Percentiles rank a stretch among this genome's conserved stretches.
Conservation (phyloP, 2,888 invertebrate genomes). For the Pantelozetes paolii region DNA sequence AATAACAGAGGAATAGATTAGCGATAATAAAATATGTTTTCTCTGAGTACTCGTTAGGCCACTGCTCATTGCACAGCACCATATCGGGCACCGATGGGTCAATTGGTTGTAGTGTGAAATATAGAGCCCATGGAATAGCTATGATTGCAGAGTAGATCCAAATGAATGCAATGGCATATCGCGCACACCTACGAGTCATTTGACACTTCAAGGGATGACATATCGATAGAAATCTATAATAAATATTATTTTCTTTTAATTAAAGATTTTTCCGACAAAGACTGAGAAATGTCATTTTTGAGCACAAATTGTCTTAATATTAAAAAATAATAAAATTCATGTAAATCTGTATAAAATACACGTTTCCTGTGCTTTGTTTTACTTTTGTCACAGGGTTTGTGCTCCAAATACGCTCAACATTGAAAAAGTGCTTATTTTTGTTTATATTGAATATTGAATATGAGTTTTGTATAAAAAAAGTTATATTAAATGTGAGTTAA, state of each 20-base stretch:
- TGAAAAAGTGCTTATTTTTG: no score
- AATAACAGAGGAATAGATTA: constrained; percentile 48
- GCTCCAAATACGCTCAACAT: no score
- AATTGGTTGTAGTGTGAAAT: constrained; percentile 55
- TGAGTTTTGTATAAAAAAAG: neutral
- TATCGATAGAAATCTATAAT: constrained; percentile 53
- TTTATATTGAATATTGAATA: no score
- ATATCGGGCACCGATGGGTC: constrained; percentile 47
- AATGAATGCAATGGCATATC: constrained; percentile 54
- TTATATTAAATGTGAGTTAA: neutral
- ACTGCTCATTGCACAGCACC: constrained; percentile 47
- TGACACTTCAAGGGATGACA: constrained; percentile 56
- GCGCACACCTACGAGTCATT: constrained; percentile 54
- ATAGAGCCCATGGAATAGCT: constrained; percentile 57
- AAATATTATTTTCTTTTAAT: neutral
- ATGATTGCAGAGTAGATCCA: constrained; percentile 56
- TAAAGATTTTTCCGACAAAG: neutral
- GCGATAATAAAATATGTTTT: constrained; percentile 48
- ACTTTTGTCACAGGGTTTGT: no score
- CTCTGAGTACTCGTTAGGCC: constrained; percentile 46
- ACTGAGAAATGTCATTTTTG: neutral
- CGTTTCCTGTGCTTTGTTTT: no score
- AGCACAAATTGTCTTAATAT: neutral
- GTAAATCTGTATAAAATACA: no score
- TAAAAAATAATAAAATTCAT: neutral